A percentile compares a stretch with the other conserved stretches of the same genome.
phyloP scores from a whole-genome alignment of 92 coral and sea anemone species.

The Siderastrea radians region DNA sequence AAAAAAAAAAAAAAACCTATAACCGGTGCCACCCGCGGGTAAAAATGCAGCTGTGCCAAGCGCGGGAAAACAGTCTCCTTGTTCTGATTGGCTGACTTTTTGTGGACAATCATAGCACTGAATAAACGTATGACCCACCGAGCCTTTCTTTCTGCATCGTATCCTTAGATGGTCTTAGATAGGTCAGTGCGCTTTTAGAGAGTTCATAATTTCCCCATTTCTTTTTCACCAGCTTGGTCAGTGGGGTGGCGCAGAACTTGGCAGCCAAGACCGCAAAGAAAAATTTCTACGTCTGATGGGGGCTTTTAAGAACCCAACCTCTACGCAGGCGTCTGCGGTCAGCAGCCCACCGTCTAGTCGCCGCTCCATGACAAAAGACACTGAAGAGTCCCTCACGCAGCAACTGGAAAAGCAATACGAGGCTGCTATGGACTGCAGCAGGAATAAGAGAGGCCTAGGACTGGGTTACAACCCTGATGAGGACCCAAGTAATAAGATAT shows the following conservation, averaged over 20 bases:
- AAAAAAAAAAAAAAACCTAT: no score
- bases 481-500: conserved; percentile 79
- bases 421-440: conserved; percentile 77
- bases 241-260: conserved; percentile 81
- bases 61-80: not conserved
- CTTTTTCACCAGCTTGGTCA: conserved; percentile 64
- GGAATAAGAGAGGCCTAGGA: conserved; percentile 78
- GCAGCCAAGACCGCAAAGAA: conserved; percentile 76
- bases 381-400: conserved; percentile 62
- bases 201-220: not conserved
- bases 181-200: not conserved
- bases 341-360: conserved; percentile 54
- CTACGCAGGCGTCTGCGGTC: not conserved
- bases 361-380: conserved; percentile 67
- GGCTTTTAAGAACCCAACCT: conserved; percentile 71
- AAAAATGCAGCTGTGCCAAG: not conserved
- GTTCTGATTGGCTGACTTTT: no score
- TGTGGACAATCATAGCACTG: no score
- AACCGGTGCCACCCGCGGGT: not conserved
- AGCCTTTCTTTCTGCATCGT: no score
- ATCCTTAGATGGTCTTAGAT: no score
- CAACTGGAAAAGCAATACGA: conserved; percentile 79
- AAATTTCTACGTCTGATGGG: conserved; percentile 92
- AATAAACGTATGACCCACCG: no score
- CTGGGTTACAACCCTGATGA: conserved; percentile 80